These are phyloP conservation scores for Candoia aspera DNA, from an alignment of 2,113 vertebrate species.

Conservation along the genomic window DNA sequence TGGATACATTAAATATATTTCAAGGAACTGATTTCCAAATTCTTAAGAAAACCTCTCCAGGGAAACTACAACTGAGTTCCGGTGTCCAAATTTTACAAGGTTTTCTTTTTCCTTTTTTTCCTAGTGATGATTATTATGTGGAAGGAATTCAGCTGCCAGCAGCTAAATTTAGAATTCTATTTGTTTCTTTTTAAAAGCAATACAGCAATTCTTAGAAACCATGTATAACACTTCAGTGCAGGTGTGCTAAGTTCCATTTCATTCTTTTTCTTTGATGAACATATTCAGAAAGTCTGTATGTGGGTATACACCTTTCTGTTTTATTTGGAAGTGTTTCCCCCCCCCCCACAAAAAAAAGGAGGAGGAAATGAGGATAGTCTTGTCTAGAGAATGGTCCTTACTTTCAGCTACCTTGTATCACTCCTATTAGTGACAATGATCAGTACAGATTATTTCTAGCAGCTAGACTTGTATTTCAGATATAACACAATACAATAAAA, in stretches of 20 bases:
- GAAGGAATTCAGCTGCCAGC: background rate
- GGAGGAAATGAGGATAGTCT: background rate
- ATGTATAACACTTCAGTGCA: background rate
- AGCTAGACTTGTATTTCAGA: background rate
- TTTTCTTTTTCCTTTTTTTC: background rate
- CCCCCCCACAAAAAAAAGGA: background rate
- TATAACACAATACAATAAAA: background rate
- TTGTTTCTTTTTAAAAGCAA: background rate
- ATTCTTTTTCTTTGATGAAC: background rate
- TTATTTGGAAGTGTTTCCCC: background rate
- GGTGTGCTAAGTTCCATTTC: background rate
- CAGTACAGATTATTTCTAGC: background rate
- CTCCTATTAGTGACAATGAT: background rate
- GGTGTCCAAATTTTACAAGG: background rate
- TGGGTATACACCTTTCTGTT: background rate
- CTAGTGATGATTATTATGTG: background rate
- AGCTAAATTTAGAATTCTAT: background rate
- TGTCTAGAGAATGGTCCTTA: background rate
- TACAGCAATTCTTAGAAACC: background rate
- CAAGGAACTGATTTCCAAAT: background rate
- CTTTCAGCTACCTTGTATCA: background rate
- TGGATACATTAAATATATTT: slow-evolving; percentile 1
- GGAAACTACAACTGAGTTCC: slow-evolving; percentile 11
- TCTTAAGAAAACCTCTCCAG: background rate
- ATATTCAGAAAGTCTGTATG: background rate